A percentile compares a stretch with the other conserved stretches of the same genome.
Evolutionary conservation across 2,888 invertebrate species (phyloP).

Genomic region (Stramonita haemastoma): DNA sequence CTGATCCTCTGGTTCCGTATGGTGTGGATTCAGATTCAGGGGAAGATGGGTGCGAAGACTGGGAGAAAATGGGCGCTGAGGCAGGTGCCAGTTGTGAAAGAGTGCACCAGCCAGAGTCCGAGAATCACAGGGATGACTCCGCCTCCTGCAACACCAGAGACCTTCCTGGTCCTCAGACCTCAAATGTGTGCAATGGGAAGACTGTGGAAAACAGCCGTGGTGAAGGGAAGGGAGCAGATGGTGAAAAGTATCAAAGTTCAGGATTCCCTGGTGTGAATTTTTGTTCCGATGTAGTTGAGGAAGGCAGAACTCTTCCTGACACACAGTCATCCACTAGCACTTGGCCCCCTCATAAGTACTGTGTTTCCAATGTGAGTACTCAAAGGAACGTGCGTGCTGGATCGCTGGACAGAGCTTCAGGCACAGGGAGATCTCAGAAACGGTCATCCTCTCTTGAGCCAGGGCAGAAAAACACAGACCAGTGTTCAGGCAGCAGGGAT

Average conservation of each 20-base stretch:
- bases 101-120: background rate
- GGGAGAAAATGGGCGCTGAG: background rate
- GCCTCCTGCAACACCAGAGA: background rate
- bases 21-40: constrained; percentile 75
- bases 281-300: background rate
- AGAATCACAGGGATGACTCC: background rate
- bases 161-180: background rate
- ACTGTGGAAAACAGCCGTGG: background rate
- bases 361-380: background rate
- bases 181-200: background rate
- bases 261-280: background rate
- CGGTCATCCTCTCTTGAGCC: constrained; percentile 20
- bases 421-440: background rate
- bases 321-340: too few relatives aligned
- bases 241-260: background rate
- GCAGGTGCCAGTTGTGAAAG: background rate
- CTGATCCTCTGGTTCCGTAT: constrained; percentile 74
- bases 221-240: background rate
- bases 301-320: background rate
- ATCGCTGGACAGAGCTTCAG: background rate
- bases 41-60: constrained; percentile 35
- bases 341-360: background rate
- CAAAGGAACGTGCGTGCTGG: background rate
- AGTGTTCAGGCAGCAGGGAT: background rate
- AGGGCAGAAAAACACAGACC: background rate